A percentile compares a stretch with the other conserved stretches of the same genome.
These are phyloP conservation scores for Diachrysia chrysitis DNA, from an alignment of 2,888 invertebrate species.

Conservation along the genomic window DNA sequence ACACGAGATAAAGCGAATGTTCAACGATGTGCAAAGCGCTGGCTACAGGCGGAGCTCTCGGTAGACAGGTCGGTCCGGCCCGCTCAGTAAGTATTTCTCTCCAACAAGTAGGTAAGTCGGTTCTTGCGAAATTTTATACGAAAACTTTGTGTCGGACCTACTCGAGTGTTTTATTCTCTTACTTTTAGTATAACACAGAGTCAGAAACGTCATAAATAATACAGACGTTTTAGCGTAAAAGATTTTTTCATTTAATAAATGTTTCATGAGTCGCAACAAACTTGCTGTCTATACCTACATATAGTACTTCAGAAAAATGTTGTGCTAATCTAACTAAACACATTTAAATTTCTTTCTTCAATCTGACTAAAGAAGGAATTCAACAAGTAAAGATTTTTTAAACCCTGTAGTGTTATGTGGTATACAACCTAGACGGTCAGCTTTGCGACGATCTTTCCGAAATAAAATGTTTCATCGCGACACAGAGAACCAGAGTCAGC, in stretches of 20 bases:
- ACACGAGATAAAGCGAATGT: conserved; percentile 23
- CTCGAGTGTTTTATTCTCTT: conserved; percentile 56
- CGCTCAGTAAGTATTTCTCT: conserved; percentile 41
- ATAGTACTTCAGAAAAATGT: background rate
- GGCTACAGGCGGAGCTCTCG: conserved; percentile 40
- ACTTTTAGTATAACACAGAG: conserved; percentile 45
- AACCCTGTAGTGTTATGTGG: background rate
- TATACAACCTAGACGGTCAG: background rate
- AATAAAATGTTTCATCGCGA: background rate
- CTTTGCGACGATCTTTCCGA: background rate
- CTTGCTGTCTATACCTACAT: background rate
- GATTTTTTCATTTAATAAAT: conserved; percentile 21
- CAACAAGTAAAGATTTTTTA: too few species aligned
- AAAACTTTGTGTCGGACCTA: conserved; percentile 55
- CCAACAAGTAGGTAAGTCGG: conserved; percentile 53
- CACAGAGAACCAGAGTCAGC: background rate
- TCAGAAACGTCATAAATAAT: conserved; percentile 49
- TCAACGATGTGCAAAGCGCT: conserved; percentile 39
- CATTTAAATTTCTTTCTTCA: background rate
- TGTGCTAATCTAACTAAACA: background rate
- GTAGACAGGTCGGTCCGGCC: conserved; percentile 28
- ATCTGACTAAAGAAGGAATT: too few species aligned
- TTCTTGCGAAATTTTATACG: conserved; percentile 58
- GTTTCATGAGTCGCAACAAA: conserved; percentile 13
- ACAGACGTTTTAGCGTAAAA: conserved; percentile 20